Conservation (phyloP, 2,113 vertebrate species). For the Gasterosteus aculeatus region DNA sequence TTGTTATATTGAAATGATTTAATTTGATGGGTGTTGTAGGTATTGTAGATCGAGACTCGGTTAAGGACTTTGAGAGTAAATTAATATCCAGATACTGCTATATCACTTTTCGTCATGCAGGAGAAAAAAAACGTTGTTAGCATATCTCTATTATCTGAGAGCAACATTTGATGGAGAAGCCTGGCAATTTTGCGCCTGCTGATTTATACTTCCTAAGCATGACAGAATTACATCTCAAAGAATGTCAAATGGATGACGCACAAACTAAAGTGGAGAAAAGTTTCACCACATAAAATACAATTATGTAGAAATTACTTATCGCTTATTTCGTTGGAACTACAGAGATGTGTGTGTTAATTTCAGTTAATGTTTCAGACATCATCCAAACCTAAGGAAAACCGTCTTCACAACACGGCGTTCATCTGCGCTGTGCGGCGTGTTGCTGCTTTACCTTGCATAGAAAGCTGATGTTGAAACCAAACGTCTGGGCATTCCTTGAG, state of each 20-base stretch:
- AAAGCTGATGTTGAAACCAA: constrained; percentile 95
- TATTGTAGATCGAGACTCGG: background rate
- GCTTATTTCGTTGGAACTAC: background rate
- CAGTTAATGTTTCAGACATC: background rate
- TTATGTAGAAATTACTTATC: background rate
- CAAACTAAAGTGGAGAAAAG: background rate
- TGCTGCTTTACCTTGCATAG: constrained; percentile 90
- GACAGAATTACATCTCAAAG: background rate
- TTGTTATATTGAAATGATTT: constrained; percentile 2
- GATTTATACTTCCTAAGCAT: background rate
- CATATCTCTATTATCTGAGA: too few relatives aligned
- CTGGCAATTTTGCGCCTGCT: too few relatives aligned
- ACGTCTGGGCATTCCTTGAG: constrained; percentile 95
- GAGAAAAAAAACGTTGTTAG: too few relatives aligned
- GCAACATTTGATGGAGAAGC: background rate
- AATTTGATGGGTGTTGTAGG: background rate
- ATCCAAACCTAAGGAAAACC: too few relatives aligned
- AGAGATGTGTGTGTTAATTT: background rate
- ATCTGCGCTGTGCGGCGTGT: background rate
- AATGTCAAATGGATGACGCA: background rate
- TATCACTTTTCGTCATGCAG: background rate
- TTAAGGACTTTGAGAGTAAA: background rate
- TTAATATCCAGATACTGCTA: background rate
- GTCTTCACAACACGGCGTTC: background rate
- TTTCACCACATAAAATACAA: background rate